Evolutionary conservation across 1,140 invertebrate genomes (phyloP).

Genomic region (Drosophila tristis): DNA sequence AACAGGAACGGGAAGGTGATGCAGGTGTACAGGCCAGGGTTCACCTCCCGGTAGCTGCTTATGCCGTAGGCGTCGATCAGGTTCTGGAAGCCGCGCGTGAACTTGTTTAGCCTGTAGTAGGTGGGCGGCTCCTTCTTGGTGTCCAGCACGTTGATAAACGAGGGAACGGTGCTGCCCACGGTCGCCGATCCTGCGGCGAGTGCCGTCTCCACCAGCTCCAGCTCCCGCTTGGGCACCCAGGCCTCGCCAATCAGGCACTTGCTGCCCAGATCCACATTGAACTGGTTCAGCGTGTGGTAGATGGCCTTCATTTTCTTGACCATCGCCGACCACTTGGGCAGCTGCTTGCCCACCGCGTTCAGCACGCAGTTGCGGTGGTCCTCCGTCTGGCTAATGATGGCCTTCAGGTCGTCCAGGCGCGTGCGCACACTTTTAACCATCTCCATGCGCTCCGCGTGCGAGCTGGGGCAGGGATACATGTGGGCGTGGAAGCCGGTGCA

Average conservation of each 20-base stretch:
- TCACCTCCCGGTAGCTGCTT: slow-evolving; percentile 90
- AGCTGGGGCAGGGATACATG: slow-evolving; percentile 97
- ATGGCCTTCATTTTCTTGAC: slow-evolving; percentile 94
- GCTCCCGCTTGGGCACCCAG: slow-evolving; percentile 95
- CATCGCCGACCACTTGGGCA: slow-evolving; percentile 97
- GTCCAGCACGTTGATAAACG: slow-evolving; percentile 94
- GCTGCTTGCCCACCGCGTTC: slow-evolving; percentile 95
- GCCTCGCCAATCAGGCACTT: slow-evolving; percentile 98
- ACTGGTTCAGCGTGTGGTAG: slow-evolving; percentile 94
- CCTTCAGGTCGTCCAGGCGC: slow-evolving; percentile 96
- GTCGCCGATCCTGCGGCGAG: slow-evolving; percentile 95
- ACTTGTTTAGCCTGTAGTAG: slow-evolving; percentile 92
- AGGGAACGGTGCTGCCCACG: slow-evolving; percentile 95
- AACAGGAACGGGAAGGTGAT: slow-evolving; percentile 91
- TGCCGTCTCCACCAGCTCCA: slow-evolving; percentile 94
- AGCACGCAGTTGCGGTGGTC: slow-evolving; percentile 97
- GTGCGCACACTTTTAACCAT: slow-evolving; percentile 97
- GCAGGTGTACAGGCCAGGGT: slow-evolving; percentile 90
- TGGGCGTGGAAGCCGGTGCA: slow-evolving; percentile 98
- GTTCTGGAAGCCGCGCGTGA: slow-evolving; percentile 92
- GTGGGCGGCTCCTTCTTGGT: slow-evolving; percentile 90
- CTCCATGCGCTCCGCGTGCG: slow-evolving; percentile 93
- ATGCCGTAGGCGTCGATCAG: slow-evolving; percentile 94
- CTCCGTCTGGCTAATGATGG: slow-evolving; percentile 96
- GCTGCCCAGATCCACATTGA: slow-evolving; percentile 95